Evolutionary conservation across 2,888 invertebrate genomes (phyloP), one percentile per base, ranked within the genome.

Genomic region (Cosmia trapezina): DNA sequence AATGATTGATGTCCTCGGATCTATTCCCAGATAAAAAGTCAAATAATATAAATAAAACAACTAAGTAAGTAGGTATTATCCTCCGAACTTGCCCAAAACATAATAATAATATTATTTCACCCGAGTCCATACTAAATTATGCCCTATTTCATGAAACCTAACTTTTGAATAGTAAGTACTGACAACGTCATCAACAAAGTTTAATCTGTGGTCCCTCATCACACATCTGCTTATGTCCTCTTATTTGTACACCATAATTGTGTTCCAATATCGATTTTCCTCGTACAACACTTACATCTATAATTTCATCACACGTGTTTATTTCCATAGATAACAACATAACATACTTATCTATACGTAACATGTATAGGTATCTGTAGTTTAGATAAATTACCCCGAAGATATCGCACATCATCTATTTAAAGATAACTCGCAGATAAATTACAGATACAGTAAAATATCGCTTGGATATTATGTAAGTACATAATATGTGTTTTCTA

Each of bases 351-450:
- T 37, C 37, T 37, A 4, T 37, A 4, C 2, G 4, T 37, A 37
- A 37, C n/a, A 77, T 19, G 28, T 28, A 33, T 19, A 33, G 2
- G 37, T 8, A 41, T 5, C 1, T 33, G 43, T 66, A 57, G 51
- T 56, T 43, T 19, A 80, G 69, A 83, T 83, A 80, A 66, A 74
- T 75, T 65, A 74, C 49, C 62, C 64, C 19, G 68, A 53, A 41
- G 12, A 80, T 73, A 66, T 73, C 65, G 60, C 56, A 64, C 66
- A 66, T 65, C 66, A 66, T 65, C 49, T 80, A 69, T 80, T 80
- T 80, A 80, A 59, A 22, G 80, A 80, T 80, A 80, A 83, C 62
- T 56, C 12, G 66, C n/a, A 63, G 83, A 79, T 79, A 79, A 71
- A 83, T 72, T 62, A 54, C 54, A 66, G 73, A 83, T 78, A 79